A percentile compares a stretch with the other conserved stretches of the same genome.
Evolutionary conservation across 2,113 vertebrate genomes (phyloP).

Genomic region (Oncorhynchus mykiss): DNA sequence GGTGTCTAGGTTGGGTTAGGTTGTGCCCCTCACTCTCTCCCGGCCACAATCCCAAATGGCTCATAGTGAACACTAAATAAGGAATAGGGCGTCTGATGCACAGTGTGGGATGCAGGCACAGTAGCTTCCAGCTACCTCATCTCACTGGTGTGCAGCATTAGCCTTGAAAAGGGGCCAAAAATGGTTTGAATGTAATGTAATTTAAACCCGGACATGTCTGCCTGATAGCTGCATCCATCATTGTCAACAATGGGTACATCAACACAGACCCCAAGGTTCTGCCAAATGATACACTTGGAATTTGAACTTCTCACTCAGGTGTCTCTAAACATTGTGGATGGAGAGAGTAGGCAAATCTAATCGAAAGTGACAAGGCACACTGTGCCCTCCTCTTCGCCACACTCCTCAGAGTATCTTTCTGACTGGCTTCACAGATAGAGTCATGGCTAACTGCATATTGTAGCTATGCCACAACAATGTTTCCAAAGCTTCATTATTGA

Average conservation of each 20-base stretch:
- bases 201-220: conserved; percentile 66
- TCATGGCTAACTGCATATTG: no score
- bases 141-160: conserved; percentile 49
- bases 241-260: conserved; percentile 53
- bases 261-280: conserved; percentile 65
- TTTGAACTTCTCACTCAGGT: conserved; percentile 63
- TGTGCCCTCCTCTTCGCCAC: conserved; percentile 46
- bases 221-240: conserved; percentile 75
- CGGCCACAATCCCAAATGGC: no score
- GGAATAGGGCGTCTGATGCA: no score
- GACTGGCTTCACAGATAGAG: neutral
- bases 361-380: conserved; percentile 61
- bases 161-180: conserved; percentile 66
- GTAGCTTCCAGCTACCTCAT: conserved; percentile 32
- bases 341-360: conserved; percentile 45
- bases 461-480: no score
- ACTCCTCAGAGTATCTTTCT: conserved; percentile 28
- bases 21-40: no score
- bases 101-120: no score
- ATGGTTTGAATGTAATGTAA: conserved; percentile 69
- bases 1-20: no score
- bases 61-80: no score
- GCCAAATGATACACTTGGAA: conserved; percentile 59
- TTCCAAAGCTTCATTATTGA: no score
- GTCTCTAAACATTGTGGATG: conserved; percentile 48